Evolutionary conservation across 2,797 vertebrate genomes (phyloP), one percentile per base, ranked within the genome.

Genomic region (Girardinus metallicus): DNA sequence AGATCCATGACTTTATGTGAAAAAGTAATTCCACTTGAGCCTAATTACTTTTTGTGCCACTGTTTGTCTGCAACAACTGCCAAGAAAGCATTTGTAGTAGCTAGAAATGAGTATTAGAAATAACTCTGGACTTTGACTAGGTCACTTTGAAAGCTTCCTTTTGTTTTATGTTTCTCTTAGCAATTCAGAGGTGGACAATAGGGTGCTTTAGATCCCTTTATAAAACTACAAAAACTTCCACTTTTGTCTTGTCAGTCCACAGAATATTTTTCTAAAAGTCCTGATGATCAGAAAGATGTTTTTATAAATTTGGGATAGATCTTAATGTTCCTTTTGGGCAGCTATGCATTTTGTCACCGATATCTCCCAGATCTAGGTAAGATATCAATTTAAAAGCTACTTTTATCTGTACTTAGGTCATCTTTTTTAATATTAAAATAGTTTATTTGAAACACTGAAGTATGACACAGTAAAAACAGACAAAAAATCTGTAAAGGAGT

Each of bases 401-500:
- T 39, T 66, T 66, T 23, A 3, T 66, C 18, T 39, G 1, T 26
- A 39, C 21, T 41, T 18, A 23, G 1, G 36, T 68, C 21, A 39
- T 41, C 18, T 68, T 41, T 41, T 18, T 21, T 34, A 64, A 39
- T 21, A 66, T 39, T 23, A 21, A 23, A 68, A 39, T 23, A 10
- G 18, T 5, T 66, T 39, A 23, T 36, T 4, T 64, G 31, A 26
- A 41, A 41, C 8, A 68, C 41, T 23, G 18, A 66, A 15, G 36
- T 88, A 93, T 77, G 53, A 80, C 77, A 79, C 57, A 91, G 95
- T n/a, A 78, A 96, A 95, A 92, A 94, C 90, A 93, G 95, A 51
- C 4, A 49, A 21, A 21, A 53, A 23, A 51, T 18, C 11, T 23
- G 10, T 21, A 12, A 15, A 3, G 1, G 94, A 34, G 95, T 95